A percentile compares a stretch with the other conserved stretches of the same genome.
Conservation (phyloP, 2,888 invertebrate genomes). For the Saturnia pavonia region DNA sequence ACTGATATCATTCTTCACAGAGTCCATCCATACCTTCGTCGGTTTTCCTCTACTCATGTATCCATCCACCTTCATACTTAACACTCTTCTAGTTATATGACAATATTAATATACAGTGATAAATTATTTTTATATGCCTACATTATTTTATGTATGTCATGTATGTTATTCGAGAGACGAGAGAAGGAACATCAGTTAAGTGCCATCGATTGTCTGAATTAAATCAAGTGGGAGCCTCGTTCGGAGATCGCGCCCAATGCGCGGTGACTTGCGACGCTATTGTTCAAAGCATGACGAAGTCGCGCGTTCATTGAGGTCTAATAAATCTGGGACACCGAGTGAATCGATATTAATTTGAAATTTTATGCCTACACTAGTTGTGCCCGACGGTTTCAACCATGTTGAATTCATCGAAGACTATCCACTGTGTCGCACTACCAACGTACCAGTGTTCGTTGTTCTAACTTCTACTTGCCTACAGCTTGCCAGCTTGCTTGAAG, state of each 20-base stretch:
- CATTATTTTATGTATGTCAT: slow-evolving; percentile 16
- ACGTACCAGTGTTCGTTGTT: no score
- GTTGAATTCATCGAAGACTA: no score
- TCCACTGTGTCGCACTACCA: no score
- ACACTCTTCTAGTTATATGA: no score
- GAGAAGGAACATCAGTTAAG: slow-evolving; percentile 29
- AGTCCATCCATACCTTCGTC: no score
- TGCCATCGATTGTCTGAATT: slow-evolving; percentile 64
- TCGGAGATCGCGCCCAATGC: slow-evolving; percentile 1
- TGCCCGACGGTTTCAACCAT: no score
- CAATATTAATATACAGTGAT: no score
- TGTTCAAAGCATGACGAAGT: slow-evolving; percentile 12
- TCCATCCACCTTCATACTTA: no score
- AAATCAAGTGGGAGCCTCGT: slow-evolving; percentile 64
- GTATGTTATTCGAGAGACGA: slow-evolving; percentile 33
- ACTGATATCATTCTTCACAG: no score
- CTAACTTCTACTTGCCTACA: no score
- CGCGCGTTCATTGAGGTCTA: slow-evolving; percentile 12
- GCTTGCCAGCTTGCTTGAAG: no score
- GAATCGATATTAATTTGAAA: background rate
- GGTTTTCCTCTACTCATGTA: no score
- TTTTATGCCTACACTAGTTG: background rate
- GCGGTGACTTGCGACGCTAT: slow-evolving; percentile 19
- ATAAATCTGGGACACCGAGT: slow-evolving; percentile 21
- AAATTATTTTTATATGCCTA: background rate